Evolutionary conservation across 2,113 vertebrate species (phyloP), one percentile per base, ranked within the genome.

Genomic region (Pluvianellus socialis): DNA sequence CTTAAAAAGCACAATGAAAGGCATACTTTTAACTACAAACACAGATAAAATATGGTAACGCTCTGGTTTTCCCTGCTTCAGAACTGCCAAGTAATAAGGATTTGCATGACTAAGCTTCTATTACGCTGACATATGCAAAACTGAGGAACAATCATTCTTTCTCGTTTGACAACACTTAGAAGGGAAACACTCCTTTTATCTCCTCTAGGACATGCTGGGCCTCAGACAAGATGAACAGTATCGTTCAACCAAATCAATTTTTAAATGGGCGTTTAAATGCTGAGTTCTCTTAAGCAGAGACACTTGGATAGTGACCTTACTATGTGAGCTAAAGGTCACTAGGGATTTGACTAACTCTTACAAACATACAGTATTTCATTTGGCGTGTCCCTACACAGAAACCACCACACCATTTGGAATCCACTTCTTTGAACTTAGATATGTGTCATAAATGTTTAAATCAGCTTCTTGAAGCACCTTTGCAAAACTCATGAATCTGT

Each of bases 71-170:
- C 90, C 83, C 71, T 80, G 65, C 82, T 96, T 86, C 47, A 92
- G 96, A 97, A 96, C 80, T 96, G 94, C 96, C 95, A 97, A 97
- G 94, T 91, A 97, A 97, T 93, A 97, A 90, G 96, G 96, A 98
- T 98, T 98, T 98, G 96, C 97, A 97, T 98, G 98, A 97, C 97
- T 97, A 98, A 97, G 94, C 96, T 95, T 97, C 95, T 90, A 71
- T 94, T 90, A 44, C 6, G 92, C 98, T 98, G 98, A 98, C 95
- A 92, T 88, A 96, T 80, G 93, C 95, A 98, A 97, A 98, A 98
- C 30, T 22, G 91, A 91, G 72, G 56, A 90, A 94, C 94, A 91
- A 90, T 88, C 86, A 67, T 68, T 95, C 94, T 94, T 96, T 92
- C 94, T 85, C 17, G 14, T 94, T 89, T 95, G 97, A 97, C 96